A percentile compares a stretch with the other conserved stretches of the same genome.
phyloP scores from a whole-genome alignment of 2,113 vertebrate genomes.

The Scopus umbretta region DNA sequence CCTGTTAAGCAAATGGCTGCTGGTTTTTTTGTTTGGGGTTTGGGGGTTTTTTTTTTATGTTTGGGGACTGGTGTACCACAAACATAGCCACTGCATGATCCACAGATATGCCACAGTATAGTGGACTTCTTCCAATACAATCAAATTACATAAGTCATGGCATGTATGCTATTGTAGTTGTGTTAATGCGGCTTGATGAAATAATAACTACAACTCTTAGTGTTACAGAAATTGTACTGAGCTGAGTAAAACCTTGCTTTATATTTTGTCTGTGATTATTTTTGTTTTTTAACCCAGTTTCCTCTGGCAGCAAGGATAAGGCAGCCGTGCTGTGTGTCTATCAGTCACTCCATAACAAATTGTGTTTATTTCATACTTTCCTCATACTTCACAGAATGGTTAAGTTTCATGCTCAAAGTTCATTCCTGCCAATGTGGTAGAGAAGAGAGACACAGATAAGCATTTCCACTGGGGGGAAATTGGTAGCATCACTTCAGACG shows the following conservation, averaged over 20 bases:
- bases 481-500: neutral
- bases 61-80: neutral
- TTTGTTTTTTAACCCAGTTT: neutral
- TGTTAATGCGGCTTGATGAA: neutral
- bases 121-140: neutral
- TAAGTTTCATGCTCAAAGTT: neutral
- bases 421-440: neutral
- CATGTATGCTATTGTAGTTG: neutral
- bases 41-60: neutral
- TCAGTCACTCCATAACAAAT: neutral
- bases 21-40: neutral
- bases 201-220: neutral
- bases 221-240: neutral
- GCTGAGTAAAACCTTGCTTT: neutral
- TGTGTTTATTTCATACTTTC: neutral
- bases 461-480: neutral
- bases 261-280: neutral
- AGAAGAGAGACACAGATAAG: neutral
- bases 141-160: neutral
- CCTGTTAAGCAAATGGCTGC: neutral
- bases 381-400: neutral
- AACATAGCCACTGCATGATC: conserved; percentile 32
- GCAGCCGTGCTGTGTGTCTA: neutral
- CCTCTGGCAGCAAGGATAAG: neutral
- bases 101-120: neutral